Conservation (phyloP, 2,888 invertebrate genomes). For the Polyommatus icarus region DNA sequence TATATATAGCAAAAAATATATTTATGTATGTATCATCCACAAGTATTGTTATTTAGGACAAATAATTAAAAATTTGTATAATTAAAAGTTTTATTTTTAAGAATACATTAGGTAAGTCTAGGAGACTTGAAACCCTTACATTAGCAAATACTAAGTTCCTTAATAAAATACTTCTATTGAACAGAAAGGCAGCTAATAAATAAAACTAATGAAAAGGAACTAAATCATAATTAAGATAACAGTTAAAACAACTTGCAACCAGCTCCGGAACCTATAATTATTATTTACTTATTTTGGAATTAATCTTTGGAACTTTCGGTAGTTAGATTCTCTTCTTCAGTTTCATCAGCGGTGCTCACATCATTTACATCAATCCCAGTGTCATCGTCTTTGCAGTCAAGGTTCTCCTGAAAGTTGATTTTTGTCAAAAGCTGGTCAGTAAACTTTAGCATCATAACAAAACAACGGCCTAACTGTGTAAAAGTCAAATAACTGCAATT, state of each 20-base stretch:
- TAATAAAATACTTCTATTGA: constrained; percentile 5
- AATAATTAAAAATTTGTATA: background rate
- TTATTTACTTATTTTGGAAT: constrained; percentile 36
- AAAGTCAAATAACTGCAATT: too few species aligned
- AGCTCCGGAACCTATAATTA: background rate
- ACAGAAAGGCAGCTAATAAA: constrained; percentile 29
- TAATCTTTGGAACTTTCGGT: constrained; percentile 43
- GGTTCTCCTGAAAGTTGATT: constrained; percentile 74
- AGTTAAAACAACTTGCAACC: background rate
- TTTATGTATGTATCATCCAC: background rate
- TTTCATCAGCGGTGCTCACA: constrained; percentile 70
- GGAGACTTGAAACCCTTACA: background rate
- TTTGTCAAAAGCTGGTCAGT: background rate
- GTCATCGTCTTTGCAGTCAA: constrained; percentile 80
- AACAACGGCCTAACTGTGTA: too few species aligned
- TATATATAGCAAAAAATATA: too few species aligned
- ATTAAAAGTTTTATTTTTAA: constrained; percentile 10
- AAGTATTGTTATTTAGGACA: background rate
- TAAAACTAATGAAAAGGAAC: constrained; percentile 25
- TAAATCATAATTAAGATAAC: constrained; percentile 20
- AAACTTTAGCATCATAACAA: background rate
- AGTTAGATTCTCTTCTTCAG: constrained; percentile 45
- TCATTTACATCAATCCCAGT: constrained; percentile 77
- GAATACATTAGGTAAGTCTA: background rate
- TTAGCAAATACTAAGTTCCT: background rate